phyloP scores from a whole-genome alignment of 1,140 invertebrate species.

The Aradophagus sp. region DNA sequence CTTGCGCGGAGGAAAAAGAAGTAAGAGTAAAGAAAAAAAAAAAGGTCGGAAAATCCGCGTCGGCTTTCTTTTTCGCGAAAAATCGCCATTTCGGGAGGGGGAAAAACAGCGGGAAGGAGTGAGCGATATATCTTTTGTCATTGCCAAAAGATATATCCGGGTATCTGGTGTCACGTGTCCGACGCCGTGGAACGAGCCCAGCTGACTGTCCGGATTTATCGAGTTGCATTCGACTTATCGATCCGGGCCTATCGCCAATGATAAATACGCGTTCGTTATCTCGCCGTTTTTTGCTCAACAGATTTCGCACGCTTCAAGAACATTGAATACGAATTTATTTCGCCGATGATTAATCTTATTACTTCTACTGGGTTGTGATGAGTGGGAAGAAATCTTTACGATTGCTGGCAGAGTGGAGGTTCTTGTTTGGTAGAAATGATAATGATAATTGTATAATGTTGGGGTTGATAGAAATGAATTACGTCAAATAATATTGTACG shows the following conservation, averaged over 20 bases:
- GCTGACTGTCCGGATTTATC: conserved; percentile 41
- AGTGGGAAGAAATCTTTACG: no score
- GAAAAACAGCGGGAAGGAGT: conserved; percentile 11
- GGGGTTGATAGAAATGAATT: no score
- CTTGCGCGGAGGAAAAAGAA: conserved; percentile 8
- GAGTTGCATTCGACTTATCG: conserved; percentile 32
- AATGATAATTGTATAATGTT: no score
- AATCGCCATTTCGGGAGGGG: conserved; percentile 26
- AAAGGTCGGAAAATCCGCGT: no score
- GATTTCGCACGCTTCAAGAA: no score
- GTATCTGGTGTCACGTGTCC: conserved; percentile 53
- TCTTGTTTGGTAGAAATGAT: no score
- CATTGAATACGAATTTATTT: no score
- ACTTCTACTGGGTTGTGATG: no score
- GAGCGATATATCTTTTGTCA: no score
- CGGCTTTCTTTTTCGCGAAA: conserved; percentile 2
- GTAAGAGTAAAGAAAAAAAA: not conserved
- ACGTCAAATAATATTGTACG: no score
- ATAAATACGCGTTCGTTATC: conserved; percentile 44
- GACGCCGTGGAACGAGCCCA: conserved; percentile 39
- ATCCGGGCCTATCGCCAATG: conserved; percentile 29
- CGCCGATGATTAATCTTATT: no score
- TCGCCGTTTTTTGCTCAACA: conserved; percentile 32
- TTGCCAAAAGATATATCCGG: conserved; percentile 48
- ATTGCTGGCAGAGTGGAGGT: no score